Evolutionary conservation across 2,113 vertebrate genomes (phyloP).

Genomic region (Saguinus midas): DNA sequence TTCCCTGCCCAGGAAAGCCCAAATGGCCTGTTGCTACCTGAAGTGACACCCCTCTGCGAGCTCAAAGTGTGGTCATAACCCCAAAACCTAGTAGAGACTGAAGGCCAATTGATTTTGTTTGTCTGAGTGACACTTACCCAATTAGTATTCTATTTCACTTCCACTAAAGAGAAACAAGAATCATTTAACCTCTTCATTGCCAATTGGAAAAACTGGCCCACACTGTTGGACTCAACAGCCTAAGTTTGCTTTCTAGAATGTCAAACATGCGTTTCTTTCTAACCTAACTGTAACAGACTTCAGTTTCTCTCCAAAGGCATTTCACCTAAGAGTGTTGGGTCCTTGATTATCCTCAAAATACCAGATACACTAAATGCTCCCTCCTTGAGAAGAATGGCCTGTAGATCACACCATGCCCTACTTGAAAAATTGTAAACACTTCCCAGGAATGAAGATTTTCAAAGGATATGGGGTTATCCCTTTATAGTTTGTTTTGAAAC

Average conservation of each 20-base stretch:
- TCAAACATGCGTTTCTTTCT: neutral
- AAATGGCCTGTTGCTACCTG: neutral
- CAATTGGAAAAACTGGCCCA: neutral
- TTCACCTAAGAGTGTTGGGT: neutral
- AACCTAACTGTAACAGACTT: neutral
- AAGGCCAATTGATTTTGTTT: neutral
- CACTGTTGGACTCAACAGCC: neutral
- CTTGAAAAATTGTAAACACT: neutral
- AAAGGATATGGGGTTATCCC: neutral
- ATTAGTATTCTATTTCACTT: neutral
- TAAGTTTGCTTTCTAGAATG: neutral
- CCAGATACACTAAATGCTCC: neutral
- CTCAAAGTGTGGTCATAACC: neutral
- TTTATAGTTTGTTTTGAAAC: neutral
- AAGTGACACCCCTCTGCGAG: neutral
- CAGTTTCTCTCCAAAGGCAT: neutral
- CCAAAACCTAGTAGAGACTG: neutral
- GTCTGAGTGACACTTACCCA: neutral
- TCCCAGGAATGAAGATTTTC: neutral
- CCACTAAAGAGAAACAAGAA: neutral
- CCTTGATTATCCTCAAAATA: conserved; percentile 6
- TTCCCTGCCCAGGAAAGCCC: neutral
- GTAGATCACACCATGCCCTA: neutral
- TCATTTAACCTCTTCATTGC: neutral
- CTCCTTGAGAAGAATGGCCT: neutral